phyloP scores from a whole-genome alignment of 2,888 invertebrate genomes.

The Acronicta psi region DNA sequence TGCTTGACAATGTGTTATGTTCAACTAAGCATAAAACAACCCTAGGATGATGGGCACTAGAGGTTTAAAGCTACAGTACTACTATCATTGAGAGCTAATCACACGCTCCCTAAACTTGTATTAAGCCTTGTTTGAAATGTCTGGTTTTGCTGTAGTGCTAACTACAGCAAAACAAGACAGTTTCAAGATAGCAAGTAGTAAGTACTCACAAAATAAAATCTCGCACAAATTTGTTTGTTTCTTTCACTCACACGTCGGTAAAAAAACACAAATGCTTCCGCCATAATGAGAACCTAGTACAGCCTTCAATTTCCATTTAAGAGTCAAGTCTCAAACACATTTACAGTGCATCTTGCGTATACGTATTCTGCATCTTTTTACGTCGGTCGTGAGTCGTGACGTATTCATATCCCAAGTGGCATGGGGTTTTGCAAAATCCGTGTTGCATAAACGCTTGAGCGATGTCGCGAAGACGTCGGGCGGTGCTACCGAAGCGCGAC shows the following conservation, averaged over 20 bases:
- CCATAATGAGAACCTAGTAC: slow-evolving; percentile 12
- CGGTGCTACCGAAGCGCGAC: slow-evolving; percentile 47
- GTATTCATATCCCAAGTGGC: slow-evolving; percentile 52
- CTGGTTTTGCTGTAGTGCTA: too few relatives aligned
- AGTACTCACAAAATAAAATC: slow-evolving; percentile 8
- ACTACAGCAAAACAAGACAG: slow-evolving; percentile 7
- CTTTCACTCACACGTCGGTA: slow-evolving; percentile 8
- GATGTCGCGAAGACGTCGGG: slow-evolving; percentile 43
- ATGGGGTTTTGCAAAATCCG: slow-evolving; percentile 40
- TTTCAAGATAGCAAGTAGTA: neutral
- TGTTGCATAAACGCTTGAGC: slow-evolving; percentile 53
- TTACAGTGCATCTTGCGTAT: slow-evolving; percentile 27
- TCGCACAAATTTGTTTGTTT: slow-evolving; percentile 5
- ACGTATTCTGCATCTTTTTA: slow-evolving; percentile 42
- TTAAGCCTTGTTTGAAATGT: too few relatives aligned
- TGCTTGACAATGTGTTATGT: too few relatives aligned
- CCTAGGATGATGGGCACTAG: too few relatives aligned
- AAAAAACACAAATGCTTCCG: slow-evolving; percentile 16
- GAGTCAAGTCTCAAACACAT: slow-evolving; percentile 29
- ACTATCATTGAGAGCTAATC: too few relatives aligned
- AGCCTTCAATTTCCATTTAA: slow-evolving; percentile 29
- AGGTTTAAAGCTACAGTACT: too few relatives aligned
- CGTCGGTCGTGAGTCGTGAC: slow-evolving; percentile 21
- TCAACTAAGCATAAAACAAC: too few relatives aligned
- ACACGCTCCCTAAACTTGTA: too few relatives aligned